phyloP scores from a whole-genome alignment of 2,888 invertebrate species.

The Agrotis clavis region DNA sequence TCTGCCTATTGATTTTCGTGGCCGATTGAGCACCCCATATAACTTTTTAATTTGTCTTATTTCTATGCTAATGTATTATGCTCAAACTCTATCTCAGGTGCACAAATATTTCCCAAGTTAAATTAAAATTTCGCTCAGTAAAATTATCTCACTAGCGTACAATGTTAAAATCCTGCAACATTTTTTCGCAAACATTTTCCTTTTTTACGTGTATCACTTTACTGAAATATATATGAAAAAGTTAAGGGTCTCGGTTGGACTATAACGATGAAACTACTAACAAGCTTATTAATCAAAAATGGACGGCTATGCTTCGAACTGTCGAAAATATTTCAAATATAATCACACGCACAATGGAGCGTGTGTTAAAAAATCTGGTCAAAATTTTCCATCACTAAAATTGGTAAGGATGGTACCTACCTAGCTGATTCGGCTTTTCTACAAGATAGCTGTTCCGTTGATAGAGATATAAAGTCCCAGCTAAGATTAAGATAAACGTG shows the following conservation, averaged over 20 bases:
- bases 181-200: conserved; percentile 22
- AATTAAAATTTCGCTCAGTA: conserved; percentile 26
- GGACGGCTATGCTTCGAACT: conserved; percentile 24
- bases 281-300: conserved; percentile 57
- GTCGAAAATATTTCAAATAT: conserved; percentile 46
- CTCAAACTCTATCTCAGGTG: conserved; percentile 31
- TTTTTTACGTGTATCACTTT: conserved; percentile 26
- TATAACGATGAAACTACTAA: conserved; percentile 49
- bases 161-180: conserved; percentile 24
- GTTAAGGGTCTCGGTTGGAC: conserved; percentile 41
- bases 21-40: conserved; percentile 8
- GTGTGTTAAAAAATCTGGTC: conserved; percentile 21
- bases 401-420: conserved; percentile 34
- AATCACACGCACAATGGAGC: conserved; percentile 38
- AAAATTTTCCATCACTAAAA: conserved; percentile 36
- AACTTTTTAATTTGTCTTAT: conserved; percentile 38
- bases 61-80: conserved; percentile 43
- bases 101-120: conserved; percentile 24
- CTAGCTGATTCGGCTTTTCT: conserved; percentile 41
- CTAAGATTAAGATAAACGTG: conserved; percentile 83
- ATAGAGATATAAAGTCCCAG: conserved; percentile 78
- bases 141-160: conserved; percentile 38
- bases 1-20: conserved; percentile 39
- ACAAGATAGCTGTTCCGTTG: conserved; percentile 68
- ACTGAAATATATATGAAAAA: conserved; percentile 49